Evolutionary conservation across 2,797 vertebrate genomes (phyloP).

Genomic region (Gymnopithys bicolor): DNA sequence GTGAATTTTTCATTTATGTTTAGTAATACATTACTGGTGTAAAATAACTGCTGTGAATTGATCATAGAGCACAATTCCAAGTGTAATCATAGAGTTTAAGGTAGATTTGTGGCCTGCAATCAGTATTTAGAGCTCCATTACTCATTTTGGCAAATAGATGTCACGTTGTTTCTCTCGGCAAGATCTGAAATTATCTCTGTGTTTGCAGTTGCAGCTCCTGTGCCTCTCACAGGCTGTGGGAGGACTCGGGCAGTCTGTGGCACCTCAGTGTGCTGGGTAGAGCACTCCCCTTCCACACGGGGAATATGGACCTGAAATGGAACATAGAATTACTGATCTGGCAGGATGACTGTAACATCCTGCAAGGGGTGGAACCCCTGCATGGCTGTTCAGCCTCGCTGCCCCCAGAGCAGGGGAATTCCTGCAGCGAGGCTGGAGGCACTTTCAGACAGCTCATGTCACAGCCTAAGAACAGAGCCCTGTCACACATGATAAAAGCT

Average conservation of each 20-base stretch:
- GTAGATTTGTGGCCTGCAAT: constrained; percentile 1
- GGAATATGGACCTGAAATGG: background rate
- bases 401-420: background rate
- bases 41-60: background rate
- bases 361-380: background rate
- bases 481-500: background rate
- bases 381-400: background rate
- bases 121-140: background rate
- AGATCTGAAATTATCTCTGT: background rate
- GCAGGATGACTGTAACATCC: background rate
- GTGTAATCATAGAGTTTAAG: background rate
- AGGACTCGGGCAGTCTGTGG: background rate
- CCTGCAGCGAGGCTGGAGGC: background rate
- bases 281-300: background rate
- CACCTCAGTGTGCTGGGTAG: background rate
- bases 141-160: background rate
- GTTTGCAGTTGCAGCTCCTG: background rate
- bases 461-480: background rate
- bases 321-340: background rate
- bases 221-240: background rate
- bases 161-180: background rate
- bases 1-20: background rate
- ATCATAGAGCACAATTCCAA: background rate
- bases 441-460: background rate
- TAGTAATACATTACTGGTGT: background rate